phyloP scores from a whole-genome alignment of 92 coral and sea anemone genomes.

The Palythoa caribaeorum region DNA sequence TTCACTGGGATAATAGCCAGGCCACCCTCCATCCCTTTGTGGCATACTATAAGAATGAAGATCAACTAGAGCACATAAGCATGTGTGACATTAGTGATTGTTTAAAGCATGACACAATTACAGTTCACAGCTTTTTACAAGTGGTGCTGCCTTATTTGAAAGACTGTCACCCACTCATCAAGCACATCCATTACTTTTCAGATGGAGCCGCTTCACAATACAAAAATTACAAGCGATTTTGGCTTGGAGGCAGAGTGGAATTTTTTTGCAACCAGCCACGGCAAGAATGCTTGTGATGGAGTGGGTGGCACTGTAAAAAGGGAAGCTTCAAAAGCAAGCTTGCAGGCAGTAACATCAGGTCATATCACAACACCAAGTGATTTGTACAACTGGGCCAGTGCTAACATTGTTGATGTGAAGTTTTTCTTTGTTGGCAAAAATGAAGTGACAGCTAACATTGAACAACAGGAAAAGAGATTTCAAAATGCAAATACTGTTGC shows the following conservation, averaged over 20 bases:
- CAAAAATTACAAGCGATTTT: constrained; percentile 55
- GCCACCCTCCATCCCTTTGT: constrained; percentile 47
- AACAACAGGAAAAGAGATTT: constrained; percentile 15
- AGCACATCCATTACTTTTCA: constrained; percentile 39
- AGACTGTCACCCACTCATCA: constrained; percentile 10
- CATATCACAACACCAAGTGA: constrained; percentile 18
- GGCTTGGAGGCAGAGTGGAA: constrained; percentile 32
- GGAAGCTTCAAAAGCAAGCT: constrained; percentile 39
- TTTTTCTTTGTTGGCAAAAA: constrained; percentile 32
- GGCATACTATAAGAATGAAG: constrained; percentile 6
- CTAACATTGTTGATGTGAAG: neutral
- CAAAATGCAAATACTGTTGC: constrained; percentile 43
- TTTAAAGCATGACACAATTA: constrained; percentile 35
- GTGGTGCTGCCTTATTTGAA: neutral
- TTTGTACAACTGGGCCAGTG: constrained; percentile 13
- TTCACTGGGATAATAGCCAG: constrained; percentile 28
- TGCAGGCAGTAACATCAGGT: neutral
- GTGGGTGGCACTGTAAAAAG: constrained; percentile 54
- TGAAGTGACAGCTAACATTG: neutral
- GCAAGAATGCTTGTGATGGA: constrained; percentile 44
- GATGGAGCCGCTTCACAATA: constrained; percentile 51
- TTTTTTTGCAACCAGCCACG: constrained; percentile 41
- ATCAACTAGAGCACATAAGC: neutral
- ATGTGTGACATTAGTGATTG: constrained; percentile 35
- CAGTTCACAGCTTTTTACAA: constrained; percentile 33